Conservation (phyloP, 2,797 vertebrate species). For the Bradypodion pumilum region DNA sequence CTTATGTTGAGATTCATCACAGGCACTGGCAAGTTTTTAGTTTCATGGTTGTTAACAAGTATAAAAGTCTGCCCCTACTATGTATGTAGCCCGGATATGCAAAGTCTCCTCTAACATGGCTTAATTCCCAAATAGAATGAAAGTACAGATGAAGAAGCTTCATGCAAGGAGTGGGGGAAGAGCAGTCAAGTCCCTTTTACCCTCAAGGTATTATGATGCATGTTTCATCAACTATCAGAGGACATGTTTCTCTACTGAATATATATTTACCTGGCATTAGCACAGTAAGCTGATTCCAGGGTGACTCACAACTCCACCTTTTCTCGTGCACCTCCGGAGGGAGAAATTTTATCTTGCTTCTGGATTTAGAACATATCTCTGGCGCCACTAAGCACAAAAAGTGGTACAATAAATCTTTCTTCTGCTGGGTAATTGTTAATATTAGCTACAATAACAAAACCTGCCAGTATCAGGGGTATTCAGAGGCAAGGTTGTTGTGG, state of each 20-base stretch:
- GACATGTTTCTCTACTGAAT: conserved; percentile 27
- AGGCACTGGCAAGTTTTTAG: neutral
- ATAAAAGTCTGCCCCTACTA: neutral
- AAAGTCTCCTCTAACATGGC: neutral
- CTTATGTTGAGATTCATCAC: too few relatives aligned
- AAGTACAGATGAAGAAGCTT: conserved; percentile 4
- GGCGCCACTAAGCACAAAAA: conserved; percentile 38
- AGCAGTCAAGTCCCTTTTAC: neutral
- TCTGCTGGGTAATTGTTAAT: conserved; percentile 44
- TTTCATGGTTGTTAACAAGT: neutral
- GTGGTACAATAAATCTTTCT: conserved; percentile 37
- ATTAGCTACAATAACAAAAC: conserved; percentile 36
- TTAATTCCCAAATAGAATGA: conserved; percentile 7
- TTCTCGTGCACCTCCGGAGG: neutral
- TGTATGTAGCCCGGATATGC: neutral
- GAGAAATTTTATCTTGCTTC: conserved; percentile 45
- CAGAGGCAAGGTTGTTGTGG: neutral
- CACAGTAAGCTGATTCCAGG: conserved; percentile 31
- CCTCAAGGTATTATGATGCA: conserved; percentile 14
- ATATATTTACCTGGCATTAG: conserved; percentile 35
- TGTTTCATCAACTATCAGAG: conserved; percentile 40
- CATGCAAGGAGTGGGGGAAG: neutral
- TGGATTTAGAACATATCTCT: conserved; percentile 41
- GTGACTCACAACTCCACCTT: neutral
- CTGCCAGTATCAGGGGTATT: conserved; percentile 18